phyloP scores from a whole-genome alignment of 2,888 invertebrate species.

The Tanytarsus gracilentus region DNA sequence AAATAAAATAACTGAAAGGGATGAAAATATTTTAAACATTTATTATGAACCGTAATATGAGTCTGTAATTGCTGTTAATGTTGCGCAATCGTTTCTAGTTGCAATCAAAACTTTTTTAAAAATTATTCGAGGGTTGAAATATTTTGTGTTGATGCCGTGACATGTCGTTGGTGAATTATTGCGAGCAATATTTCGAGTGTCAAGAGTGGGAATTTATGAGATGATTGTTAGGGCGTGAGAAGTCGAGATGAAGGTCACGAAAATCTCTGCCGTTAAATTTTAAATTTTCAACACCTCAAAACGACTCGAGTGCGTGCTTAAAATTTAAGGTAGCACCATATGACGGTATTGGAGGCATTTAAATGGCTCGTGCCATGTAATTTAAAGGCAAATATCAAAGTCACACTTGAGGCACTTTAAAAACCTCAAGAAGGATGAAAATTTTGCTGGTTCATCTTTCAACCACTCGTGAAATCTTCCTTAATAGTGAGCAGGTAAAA shows the following conservation, averaged over 20 bases:
- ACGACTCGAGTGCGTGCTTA: not conserved
- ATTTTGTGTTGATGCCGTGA: too few relatives aligned
- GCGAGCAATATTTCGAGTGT: not conserved
- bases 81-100: constrained; percentile 1
- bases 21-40: too few relatives aligned
- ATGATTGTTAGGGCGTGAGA: constrained; percentile 9
- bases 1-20: too few relatives aligned
- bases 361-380: constrained; percentile 12
- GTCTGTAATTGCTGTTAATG: constrained; percentile 26
- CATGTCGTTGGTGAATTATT: constrained; percentile 6
- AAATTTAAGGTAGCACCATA: not conserved
- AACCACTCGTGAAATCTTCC: not conserved
- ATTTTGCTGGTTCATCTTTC: not conserved
- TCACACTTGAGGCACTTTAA: not conserved
- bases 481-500: not conserved
- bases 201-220: not conserved
- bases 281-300: not conserved
- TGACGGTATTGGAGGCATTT: not conserved
- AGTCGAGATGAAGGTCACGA: not conserved
- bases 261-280: not conserved
- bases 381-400: not conserved
- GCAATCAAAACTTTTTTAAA: not conserved
- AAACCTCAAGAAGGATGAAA: not conserved
- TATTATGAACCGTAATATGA: too few relatives aligned
- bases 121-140: not conserved